Base-by-base conservation (phyloP, 2,888 invertebrate species). In the Philonicus albiceps region DNA sequence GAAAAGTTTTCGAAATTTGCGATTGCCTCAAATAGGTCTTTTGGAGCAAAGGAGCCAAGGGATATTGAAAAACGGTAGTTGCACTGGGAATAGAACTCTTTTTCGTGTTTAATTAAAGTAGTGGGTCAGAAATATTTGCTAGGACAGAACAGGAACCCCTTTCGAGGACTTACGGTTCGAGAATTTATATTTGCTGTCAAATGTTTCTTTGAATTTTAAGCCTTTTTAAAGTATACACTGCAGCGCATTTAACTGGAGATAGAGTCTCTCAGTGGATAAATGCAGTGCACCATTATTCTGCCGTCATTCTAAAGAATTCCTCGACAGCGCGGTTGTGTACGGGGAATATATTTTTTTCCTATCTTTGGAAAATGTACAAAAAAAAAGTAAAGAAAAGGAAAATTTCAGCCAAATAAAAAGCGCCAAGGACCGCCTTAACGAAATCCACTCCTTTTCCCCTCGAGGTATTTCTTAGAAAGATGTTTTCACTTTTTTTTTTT, bases 281-380 rank as follows among this genome's bases (percentile, higher is more conserved):
- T 76, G 40, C 37, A 22, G 43, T 76, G 76, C 76, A 22, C 76
- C 22, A 76, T 76, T 76, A 76, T 76, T 76, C 43, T 22, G 19
- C 40, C n/a, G 22, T 40, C 76, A 76, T 76, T 76, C 37, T n/a
- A 76, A 76, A 76, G 76, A 76, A 76, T 22, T 76, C 37, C 76
- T 37, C 76, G 40, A 75, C 37, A 34, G n/a, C 13, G 40, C 8
- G n/a, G n/a, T 19, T 22, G 19, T 37, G 40, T 40, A 22, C n/a
- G 34, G 40, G 64, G 4, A 64, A 64, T 64, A 55, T 40, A 40
- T 76, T 76, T 64, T 22, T 22, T 64, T 11, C 8, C 7, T 19
- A 5, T 8, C 19, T 53, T 64, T 13, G 11, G 22, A 22, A 64
- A 64, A 22, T 64, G 64, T 19, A 64, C 27, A 7, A 27, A 64